phyloP scores from a whole-genome alignment of 2,797 vertebrate genomes.

The Amazona finschi region DNA sequence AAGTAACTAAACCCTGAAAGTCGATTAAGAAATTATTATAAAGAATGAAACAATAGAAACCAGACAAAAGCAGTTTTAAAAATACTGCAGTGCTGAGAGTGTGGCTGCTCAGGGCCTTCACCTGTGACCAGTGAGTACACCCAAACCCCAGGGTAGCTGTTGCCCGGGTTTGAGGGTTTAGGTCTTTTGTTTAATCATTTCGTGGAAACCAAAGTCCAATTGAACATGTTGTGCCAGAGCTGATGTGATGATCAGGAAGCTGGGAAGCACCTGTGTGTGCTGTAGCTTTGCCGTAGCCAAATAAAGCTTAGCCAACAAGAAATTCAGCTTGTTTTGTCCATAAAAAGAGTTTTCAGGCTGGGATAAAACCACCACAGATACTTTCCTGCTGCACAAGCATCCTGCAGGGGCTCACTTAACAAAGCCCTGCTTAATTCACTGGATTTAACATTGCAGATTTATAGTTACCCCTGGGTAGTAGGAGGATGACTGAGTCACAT shows the following conservation, averaged over 20 bases:
- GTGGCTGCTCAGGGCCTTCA: not conserved
- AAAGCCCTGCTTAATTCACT: accelerated
- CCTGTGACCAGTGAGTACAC: not conserved
- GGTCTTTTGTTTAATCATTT: not conserved
- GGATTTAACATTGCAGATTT: not conserved
- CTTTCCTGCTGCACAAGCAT: not conserved
- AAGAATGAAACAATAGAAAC: not conserved
- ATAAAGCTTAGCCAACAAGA: not conserved
- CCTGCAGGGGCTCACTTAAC: not conserved
- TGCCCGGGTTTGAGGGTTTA: not conserved
- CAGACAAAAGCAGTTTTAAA: not conserved
- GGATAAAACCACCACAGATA: not conserved
- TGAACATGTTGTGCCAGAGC: not conserved
- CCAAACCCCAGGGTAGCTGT: not conserved
- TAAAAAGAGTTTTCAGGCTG: not conserved
- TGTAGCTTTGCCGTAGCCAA: not conserved
- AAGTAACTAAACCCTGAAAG: not conserved
- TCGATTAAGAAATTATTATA: not conserved
- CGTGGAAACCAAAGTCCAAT: not conserved
- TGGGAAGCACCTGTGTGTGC: not conserved
- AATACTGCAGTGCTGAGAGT: not conserved
- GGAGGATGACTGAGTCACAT: not conserved
- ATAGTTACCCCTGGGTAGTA: not conserved
- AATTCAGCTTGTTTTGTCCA: not conserved
- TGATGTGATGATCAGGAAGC: not conserved